These are phyloP conservation scores for Drosophila arizonae DNA, from an alignment of 1,140 invertebrate species.

Conservation along the genomic window DNA sequence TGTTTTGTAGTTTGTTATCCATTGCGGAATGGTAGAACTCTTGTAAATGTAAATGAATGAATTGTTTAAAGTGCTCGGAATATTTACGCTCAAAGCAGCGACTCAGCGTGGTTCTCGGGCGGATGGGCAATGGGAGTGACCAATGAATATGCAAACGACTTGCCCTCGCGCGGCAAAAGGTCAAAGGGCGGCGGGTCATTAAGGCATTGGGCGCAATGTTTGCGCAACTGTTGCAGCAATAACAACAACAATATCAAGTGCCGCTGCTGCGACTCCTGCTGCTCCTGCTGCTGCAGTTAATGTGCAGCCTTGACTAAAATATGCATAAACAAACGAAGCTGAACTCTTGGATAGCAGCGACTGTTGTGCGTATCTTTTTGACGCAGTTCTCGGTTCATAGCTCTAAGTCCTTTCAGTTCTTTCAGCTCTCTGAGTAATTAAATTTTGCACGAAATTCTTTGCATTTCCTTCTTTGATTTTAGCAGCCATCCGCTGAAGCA, in stretches of 20 bases:
- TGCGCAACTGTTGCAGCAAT: conserved; percentile 36
- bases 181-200: conserved; percentile 68
- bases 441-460: conserved; percentile 66
- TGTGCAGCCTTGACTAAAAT: conserved; percentile 60
- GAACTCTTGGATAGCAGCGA: conserved; percentile 18
- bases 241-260: conserved; percentile 20
- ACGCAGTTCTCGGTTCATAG: conserved; percentile 34
- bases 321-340: conserved; percentile 75
- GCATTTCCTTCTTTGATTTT: conserved; percentile 71
- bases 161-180: conserved; percentile 49
- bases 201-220: conserved; percentile 52
- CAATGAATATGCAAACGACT: conserved; percentile 74
- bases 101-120: conserved; percentile 20
- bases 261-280: conserved; percentile 10
- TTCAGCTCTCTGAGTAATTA: conserved; percentile 59
- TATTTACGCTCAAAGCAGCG: conserved; percentile 72
- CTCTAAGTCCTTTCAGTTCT: background rate
- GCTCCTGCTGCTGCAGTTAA: conserved; percentile 43
- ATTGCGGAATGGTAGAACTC: conserved; percentile 35
- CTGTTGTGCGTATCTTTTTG: conserved; percentile 20
- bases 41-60: conserved; percentile 75
- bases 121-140: conserved; percentile 35
- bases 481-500: conserved; percentile 9
- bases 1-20: conserved; percentile 23
- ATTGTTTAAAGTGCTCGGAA: conserved; percentile 75